Evolutionary conservation across 2,797 vertebrate species (phyloP), one percentile per base, ranked within the genome.

Genomic region (Miichthys miiuy): DNA sequence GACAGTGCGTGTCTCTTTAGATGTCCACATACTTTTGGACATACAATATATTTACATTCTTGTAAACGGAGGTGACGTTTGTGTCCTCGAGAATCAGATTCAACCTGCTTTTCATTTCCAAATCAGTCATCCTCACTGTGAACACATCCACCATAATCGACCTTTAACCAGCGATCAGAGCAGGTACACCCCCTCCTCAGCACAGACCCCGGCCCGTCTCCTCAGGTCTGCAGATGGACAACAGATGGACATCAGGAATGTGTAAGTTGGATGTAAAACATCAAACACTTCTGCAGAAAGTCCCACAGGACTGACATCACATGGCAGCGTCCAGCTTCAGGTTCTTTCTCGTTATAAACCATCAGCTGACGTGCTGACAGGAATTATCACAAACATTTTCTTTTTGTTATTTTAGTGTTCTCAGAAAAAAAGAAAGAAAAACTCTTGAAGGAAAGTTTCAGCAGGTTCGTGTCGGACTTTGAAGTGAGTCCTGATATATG

Each of bases 171-270:
- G 30, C 30, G 30, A 30, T 30, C 44, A 6, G 21, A 56, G 51
- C 55, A 54, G 69, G 61, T 18, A 13, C 27, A 25, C 27, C 30
- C 6, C 30, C 0, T 6, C 30, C 6, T 30, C 30, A 30, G 30
- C 30, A 30, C 27, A 38, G 42, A 30, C 23, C 8, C 38, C 2
- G 25, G 12, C 20, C 48, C 20, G 21, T 14, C 63, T 56, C 64
- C 48, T 10, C 21, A 38, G 21, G 21, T 17, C 47, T 50, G 50
- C 93, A 92, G 75, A 83, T 93, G 92, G 83, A 58, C 46, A 21
- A 44, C 94, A 94, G 89, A 94, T 91, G 91, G 80, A 62, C 25
- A 63, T 0, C 75, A 85, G 92, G 91, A 92, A 92, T 92, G 90
- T 87, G 46, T 56, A 66, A 11, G 48, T 50, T 56, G 5, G 58